phyloP scores from a whole-genome alignment of 92 coral and sea anemone genomes.

The Parazoanthus swiftii region DNA sequence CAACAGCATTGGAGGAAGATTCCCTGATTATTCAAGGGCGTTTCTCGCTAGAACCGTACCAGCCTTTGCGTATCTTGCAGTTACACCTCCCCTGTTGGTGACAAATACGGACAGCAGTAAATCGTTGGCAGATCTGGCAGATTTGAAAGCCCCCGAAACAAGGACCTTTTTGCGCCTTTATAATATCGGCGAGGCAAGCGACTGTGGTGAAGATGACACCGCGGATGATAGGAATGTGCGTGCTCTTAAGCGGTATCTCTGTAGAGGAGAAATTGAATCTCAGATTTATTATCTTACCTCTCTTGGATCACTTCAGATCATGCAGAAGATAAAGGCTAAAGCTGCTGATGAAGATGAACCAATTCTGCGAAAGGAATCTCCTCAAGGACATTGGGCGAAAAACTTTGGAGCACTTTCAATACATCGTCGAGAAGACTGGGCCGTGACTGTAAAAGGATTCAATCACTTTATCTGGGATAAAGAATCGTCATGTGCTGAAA shows the following conservation, averaged over 20 bases:
- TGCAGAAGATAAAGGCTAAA: constrained; percentile 31
- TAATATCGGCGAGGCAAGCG: too few relatives aligned
- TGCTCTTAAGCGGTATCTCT: constrained; percentile 19
- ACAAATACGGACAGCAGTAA: too few relatives aligned
- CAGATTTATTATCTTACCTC: constrained; percentile 54
- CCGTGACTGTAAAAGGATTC: constrained; percentile 64
- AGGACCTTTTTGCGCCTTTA: too few relatives aligned
- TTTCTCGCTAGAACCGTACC: constrained; percentile 47
- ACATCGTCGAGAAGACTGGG: constrained; percentile 62
- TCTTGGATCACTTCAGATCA: constrained; percentile 52
- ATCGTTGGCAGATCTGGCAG: too few relatives aligned
- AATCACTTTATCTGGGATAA: constrained; percentile 56
- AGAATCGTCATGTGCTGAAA: constrained; percentile 45
- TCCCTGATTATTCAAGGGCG: constrained; percentile 53
- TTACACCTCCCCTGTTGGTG: constrained; percentile 19
- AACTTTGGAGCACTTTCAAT: constrained; percentile 56
- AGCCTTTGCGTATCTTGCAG: constrained; percentile 62
- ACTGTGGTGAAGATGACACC: too few relatives aligned
- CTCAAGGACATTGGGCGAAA: constrained; percentile 63
- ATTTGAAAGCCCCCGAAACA: too few relatives aligned
- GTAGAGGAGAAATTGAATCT: constrained; percentile 28
- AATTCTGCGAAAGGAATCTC: constrained; percentile 43
- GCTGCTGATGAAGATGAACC: not conserved
- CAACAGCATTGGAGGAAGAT: constrained; percentile 62
- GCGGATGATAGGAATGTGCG: constrained; percentile 9